Evolutionary conservation across 1,140 invertebrate genomes (phyloP).

Genomic region (Pomacea maculata): DNA sequence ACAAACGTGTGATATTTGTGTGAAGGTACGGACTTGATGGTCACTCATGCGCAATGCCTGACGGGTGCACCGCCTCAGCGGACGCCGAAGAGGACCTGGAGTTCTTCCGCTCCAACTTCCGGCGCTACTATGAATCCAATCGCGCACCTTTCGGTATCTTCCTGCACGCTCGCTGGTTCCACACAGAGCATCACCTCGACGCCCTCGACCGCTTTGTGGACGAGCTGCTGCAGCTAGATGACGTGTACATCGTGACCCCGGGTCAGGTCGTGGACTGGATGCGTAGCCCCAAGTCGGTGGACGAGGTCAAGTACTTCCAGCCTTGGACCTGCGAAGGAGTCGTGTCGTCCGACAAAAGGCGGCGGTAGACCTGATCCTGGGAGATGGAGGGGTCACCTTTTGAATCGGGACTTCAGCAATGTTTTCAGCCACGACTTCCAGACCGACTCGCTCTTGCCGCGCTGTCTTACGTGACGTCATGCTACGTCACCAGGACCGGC

Average conservation of each 20-base stretch:
- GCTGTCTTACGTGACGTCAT: neutral
- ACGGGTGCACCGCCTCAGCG: slow-evolving; percentile 40
- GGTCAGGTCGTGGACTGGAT: slow-evolving; percentile 93
- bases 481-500: neutral
- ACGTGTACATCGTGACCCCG: slow-evolving; percentile 98
- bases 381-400: neutral
- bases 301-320: slow-evolving; percentile 75
- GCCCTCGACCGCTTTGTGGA: slow-evolving; percentile 92
- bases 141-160: slow-evolving; percentile 52
- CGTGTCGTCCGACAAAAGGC: neutral
- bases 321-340: slow-evolving; percentile 41
- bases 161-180: slow-evolving; percentile 55
- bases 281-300: slow-evolving; percentile 86
- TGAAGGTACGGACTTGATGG: slow-evolving; percentile 66
- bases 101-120: slow-evolving; percentile 95
- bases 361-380: neutral
- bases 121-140: slow-evolving; percentile 84
- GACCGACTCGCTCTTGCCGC: neutral
- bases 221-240: slow-evolving; percentile 88
- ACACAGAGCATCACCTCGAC: slow-evolving; percentile 47
- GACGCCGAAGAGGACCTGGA: slow-evolving; percentile 88
- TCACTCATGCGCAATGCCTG: slow-evolving; percentile 45
- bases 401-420: neutral
- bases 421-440: neutral
- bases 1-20: too few relatives aligned